Evolutionary conservation across 2,113 vertebrate genomes (phyloP).

Genomic region (Colistium nudipinnis): DNA sequence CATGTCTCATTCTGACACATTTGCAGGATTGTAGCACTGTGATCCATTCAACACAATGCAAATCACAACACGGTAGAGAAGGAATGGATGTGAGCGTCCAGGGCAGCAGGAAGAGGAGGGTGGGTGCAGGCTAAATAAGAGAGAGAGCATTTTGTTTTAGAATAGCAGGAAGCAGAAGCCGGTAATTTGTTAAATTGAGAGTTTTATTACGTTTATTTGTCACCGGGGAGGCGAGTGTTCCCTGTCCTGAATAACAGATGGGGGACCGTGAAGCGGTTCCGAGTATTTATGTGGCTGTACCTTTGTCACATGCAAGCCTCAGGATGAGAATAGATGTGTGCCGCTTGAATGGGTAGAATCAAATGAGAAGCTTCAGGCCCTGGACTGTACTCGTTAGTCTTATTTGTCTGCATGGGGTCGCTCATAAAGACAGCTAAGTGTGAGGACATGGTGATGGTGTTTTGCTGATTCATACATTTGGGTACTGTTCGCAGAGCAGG

Average conservation of each 20-base stretch:
- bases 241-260: constrained; percentile 74
- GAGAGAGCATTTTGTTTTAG: constrained; percentile 28
- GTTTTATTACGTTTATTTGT: constrained; percentile 73
- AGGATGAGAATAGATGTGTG: constrained; percentile 29
- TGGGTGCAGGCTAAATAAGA: neutral
- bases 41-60: constrained; percentile 62
- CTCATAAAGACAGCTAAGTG: constrained; percentile 5
- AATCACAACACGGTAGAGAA: constrained; percentile 70
- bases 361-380: constrained; percentile 46
- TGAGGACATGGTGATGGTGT: neutral
- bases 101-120: constrained; percentile 19
- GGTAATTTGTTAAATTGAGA: constrained; percentile 75
- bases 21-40: constrained; percentile 40
- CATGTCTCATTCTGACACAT: constrained; percentile 45
- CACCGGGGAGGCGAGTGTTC: constrained; percentile 27
- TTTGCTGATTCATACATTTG: constrained; percentile 15
- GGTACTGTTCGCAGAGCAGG: neutral
- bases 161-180: constrained; percentile 39
- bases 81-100: constrained; percentile 53
- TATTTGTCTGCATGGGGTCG: constrained; percentile 11
- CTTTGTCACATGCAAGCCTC: constrained; percentile 18
- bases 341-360: constrained; percentile 41
- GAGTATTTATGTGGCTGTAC: constrained; percentile 57
- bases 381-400: constrained; percentile 36
- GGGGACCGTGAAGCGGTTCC: constrained; percentile 43